phyloP scores from a whole-genome alignment of 1,140 invertebrate genomes.

The Drosophila lowei region DNA sequence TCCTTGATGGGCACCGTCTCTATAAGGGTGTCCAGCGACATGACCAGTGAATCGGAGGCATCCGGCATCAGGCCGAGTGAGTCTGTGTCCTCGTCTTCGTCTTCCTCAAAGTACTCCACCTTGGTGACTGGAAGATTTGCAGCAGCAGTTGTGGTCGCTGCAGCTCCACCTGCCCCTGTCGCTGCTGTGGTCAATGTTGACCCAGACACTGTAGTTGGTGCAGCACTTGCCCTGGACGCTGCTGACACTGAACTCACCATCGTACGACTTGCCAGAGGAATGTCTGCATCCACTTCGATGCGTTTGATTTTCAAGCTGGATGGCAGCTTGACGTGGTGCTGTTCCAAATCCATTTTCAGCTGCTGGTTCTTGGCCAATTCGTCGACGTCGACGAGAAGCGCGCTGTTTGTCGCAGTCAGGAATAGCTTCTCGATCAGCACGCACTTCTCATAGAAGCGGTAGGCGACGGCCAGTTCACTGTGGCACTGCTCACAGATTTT shows the following conservation, averaged over 20 bases:
- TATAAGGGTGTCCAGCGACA: slow-evolving; percentile 10
- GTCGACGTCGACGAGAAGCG: slow-evolving; percentile 2
- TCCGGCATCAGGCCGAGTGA: slow-evolving; percentile 12
- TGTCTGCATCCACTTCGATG: slow-evolving; percentile 38
- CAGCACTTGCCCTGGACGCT: neutral
- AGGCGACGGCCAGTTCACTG: slow-evolving; percentile 66
- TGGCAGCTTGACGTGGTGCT: slow-evolving; percentile 60
- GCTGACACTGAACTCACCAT: no score
- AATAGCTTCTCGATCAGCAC: slow-evolving; percentile 64
- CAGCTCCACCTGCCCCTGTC: no score
- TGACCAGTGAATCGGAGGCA: slow-evolving; percentile 1
- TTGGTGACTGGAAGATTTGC: slow-evolving; percentile 2
- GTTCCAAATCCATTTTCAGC: slow-evolving; percentile 47
- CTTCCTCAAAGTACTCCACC: neutral
- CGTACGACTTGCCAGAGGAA: neutral
- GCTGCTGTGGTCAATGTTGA: neutral
- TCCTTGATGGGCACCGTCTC: slow-evolving; percentile 21
- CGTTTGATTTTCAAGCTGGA: slow-evolving; percentile 57
- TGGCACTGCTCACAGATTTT: slow-evolving; percentile 74
- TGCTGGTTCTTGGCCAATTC: slow-evolving; percentile 44
- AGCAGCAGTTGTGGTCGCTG: neutral
- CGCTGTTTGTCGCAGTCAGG: slow-evolving; percentile 14
- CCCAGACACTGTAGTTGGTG: no score
- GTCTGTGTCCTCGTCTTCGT: neutral
- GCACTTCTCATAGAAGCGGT: slow-evolving; percentile 76